phyloP scores from a whole-genome alignment of 2,888 invertebrate species.

The Pterostichus madidus region DNA sequence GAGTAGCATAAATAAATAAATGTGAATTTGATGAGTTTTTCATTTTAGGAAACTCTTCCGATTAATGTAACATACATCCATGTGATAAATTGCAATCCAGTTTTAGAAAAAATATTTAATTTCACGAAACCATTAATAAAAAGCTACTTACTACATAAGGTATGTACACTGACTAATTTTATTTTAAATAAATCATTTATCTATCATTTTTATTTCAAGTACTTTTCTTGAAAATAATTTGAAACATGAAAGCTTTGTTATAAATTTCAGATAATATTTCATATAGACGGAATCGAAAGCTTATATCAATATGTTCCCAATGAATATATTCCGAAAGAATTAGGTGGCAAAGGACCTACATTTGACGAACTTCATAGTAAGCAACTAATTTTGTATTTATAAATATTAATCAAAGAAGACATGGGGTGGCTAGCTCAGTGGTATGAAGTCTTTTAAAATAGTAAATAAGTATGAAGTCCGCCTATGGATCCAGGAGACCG shows the following conservation, averaged over 20 bases:
- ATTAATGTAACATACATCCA: slow-evolving; percentile 20
- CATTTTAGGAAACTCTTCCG: slow-evolving; percentile 46
- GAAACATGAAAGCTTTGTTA: too few relatives aligned
- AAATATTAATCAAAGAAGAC: too few relatives aligned
- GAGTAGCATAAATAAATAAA: too few relatives aligned
- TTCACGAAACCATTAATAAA: slow-evolving; percentile 29
- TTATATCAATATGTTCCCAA: slow-evolving; percentile 53
- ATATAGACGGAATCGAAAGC: slow-evolving; percentile 33
- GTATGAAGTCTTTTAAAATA: too few relatives aligned
- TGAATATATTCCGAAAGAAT: slow-evolving; percentile 17
- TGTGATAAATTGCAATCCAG: not conserved
- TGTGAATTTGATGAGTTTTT: not conserved
- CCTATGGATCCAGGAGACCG: too few relatives aligned
- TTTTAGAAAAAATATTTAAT: slow-evolving; percentile 21
- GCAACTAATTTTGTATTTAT: too few relatives aligned
- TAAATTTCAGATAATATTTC: slow-evolving; percentile 42
- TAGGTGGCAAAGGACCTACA: slow-evolving; percentile 27
- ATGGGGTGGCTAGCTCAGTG: too few relatives aligned
- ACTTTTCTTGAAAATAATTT: not conserved
- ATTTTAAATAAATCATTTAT: too few relatives aligned
- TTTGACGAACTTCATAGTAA: slow-evolving; percentile 33
- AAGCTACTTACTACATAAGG: slow-evolving; percentile 14
- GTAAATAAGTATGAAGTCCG: too few relatives aligned
- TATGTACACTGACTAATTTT: not conserved
- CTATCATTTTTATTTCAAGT: not conserved